Evolutionary conservation across 2,113 vertebrate species (phyloP).

Genomic region (Microtus pennsylvanicus): DNA sequence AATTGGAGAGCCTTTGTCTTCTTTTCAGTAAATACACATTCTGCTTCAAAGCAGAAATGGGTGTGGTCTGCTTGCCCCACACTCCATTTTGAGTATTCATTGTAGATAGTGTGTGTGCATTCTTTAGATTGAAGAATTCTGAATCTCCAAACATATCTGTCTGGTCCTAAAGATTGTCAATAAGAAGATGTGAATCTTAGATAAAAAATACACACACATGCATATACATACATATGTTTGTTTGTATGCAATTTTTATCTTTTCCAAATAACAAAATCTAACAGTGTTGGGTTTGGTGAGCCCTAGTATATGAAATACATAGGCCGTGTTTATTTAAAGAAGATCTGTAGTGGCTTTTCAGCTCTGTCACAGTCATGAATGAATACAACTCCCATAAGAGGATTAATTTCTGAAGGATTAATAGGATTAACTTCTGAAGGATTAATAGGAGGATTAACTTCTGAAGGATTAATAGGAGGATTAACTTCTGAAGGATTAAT

Average conservation of each 20-base stretch:
- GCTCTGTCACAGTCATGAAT: conserved; percentile 18
- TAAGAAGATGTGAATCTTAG: not conserved
- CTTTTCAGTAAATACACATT: not conserved
- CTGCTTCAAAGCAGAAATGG: not conserved
- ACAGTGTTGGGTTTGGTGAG: not conserved
- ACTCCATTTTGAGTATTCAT: not conserved
- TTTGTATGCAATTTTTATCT: not conserved
- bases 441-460: not conserved
- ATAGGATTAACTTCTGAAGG: not conserved
- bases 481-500: not conserved
- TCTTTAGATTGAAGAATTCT: conserved; percentile 18
- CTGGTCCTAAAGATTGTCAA: not conserved
- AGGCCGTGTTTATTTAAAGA: not conserved
- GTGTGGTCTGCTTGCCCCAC: not conserved
- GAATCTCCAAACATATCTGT: conserved; percentile 17
- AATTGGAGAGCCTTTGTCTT: not conserved
- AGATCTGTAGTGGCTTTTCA: not conserved
- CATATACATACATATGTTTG: not conserved
- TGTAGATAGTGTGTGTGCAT: not conserved
- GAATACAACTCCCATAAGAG: not conserved
- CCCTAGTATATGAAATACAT: not conserved
- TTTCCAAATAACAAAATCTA: not conserved
- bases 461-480: not conserved
- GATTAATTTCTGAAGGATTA: not conserved
- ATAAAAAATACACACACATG: not conserved